These are phyloP conservation scores for Leptinotarsa tumamoca DNA, from an alignment of 2,888 invertebrate genomes.

Conservation along the genomic window DNA sequence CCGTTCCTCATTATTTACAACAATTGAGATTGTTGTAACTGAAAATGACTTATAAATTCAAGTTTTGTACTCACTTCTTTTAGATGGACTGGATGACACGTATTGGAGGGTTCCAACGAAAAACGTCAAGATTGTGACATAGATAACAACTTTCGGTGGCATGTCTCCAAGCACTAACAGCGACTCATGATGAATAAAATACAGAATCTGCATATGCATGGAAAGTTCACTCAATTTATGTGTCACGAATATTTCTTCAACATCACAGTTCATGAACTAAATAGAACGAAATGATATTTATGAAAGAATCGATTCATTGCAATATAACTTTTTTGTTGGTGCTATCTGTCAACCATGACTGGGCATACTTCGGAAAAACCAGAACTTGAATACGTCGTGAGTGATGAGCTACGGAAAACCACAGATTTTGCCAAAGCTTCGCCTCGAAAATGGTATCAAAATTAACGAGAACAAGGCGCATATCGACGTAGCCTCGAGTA, in stretches of 20 bases:
- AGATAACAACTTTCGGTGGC: neutral
- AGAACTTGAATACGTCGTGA: neutral
- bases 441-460: conserved; percentile 26
- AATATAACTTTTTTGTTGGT: neutral
- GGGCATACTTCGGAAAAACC: neutral
- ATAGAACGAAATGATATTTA: neutral
- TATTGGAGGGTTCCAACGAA: conserved; percentile 1
- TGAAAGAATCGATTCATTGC: neutral
- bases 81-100: conserved; percentile 11
- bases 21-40: too few species aligned
- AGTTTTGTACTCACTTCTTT: conserved; percentile 14
- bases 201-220: neutral
- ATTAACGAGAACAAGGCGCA: conserved; percentile 23
- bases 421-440: neutral
- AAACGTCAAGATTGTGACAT: neutral
- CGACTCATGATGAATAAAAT: neutral
- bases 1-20: too few species aligned
- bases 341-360: neutral
- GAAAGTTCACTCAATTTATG: neutral
- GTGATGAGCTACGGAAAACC: conserved; percentile 26
- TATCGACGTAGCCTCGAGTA: conserved; percentile 32
- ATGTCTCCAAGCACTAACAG: conserved; percentile 3
- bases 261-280: neutral
- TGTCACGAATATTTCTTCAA: neutral
- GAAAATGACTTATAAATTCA: too few species aligned